These are phyloP conservation scores for Mantis religiosa DNA, from an alignment of 2,888 invertebrate species.

Conservation along the genomic window DNA sequence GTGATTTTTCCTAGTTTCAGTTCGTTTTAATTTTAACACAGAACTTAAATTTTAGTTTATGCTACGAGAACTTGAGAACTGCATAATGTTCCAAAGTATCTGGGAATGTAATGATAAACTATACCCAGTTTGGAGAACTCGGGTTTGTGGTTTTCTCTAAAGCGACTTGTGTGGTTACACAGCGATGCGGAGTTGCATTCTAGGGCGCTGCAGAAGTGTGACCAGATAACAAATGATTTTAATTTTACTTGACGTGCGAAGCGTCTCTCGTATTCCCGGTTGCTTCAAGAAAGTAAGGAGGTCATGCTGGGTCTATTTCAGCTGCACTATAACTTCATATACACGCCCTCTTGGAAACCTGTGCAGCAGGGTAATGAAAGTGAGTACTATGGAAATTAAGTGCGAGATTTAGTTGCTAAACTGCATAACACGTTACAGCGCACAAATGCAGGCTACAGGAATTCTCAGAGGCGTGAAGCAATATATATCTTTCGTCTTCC, in stretches of 20 bases:
- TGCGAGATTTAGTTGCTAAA: background rate
- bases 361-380: background rate
- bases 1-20: too few species aligned
- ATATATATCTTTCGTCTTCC: background rate
- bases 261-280: background rate
- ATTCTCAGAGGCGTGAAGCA: background rate
- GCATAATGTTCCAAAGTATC: background rate
- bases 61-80: background rate
- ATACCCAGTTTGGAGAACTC: background rate
- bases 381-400: background rate
- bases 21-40: too few species aligned
- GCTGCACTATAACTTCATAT: background rate
- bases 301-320: background rate
- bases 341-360: background rate
- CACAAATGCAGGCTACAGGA: background rate
- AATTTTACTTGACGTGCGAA: background rate
- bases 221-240: background rate
- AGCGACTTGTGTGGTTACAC: background rate
- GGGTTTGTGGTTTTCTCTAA: background rate
- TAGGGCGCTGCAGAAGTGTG: background rate
- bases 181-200: background rate
- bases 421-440: background rate
- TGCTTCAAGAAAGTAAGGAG: background rate
- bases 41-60: too few species aligned
- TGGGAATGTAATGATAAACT: background rate